These are phyloP conservation scores for Pseudococcus viburni DNA, from an alignment of 2,888 invertebrate species.

Conservation along the genomic window DNA sequence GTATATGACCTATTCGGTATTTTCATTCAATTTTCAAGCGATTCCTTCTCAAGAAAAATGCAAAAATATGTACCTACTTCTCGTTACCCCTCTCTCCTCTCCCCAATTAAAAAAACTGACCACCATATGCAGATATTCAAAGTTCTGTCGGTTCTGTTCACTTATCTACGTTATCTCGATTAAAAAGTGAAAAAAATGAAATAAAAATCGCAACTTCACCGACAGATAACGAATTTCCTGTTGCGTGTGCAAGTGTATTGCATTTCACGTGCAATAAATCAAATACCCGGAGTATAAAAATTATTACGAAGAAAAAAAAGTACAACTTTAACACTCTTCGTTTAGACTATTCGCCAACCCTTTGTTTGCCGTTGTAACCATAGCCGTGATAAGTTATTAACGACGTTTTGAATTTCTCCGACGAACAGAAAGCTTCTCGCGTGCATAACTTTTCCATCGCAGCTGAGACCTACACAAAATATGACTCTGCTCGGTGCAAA, in stretches of 20 bases:
- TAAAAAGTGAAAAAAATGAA: not conserved
- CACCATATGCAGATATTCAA: too few species aligned
- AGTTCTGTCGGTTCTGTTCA: too few species aligned
- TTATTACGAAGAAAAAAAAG: not conserved
- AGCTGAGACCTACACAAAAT: not conserved
- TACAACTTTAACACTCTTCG: conserved; percentile 19
- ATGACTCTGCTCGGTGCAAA: not conserved
- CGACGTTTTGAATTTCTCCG: conserved; percentile 26
- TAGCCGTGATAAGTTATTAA: conserved; percentile 52
- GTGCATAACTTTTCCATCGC: not conserved
- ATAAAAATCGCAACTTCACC: conserved; percentile 2
- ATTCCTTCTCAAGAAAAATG: too few species aligned
- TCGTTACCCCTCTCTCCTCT: too few species aligned
- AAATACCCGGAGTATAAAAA: not conserved
- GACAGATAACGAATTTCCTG: conserved; percentile 30
- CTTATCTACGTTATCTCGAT: not conserved
- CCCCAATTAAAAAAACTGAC: too few species aligned
- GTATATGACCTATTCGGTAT: too few species aligned
- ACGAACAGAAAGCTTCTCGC: not conserved
- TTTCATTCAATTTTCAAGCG: too few species aligned
- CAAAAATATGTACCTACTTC: too few species aligned
- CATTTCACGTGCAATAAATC: conserved; percentile 33
- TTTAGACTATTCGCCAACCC: conserved; percentile 23
- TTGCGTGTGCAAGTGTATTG: conserved; percentile 11
- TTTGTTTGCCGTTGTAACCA: conserved; percentile 55